Evolutionary conservation across 2,888 invertebrate species (phyloP).

Genomic region (Trichogramma evanescens): DNA sequence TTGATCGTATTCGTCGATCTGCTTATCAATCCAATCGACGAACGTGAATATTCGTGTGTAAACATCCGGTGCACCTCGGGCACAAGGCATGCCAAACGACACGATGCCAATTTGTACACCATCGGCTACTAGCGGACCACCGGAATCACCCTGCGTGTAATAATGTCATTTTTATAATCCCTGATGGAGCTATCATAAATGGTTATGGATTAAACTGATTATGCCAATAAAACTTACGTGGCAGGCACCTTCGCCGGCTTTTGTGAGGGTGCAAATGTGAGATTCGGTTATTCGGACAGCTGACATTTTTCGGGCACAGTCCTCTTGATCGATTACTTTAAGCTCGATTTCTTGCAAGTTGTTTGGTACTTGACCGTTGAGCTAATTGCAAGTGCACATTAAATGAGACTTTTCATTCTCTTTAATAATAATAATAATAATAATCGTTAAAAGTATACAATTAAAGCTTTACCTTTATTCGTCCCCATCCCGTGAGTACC

Average conservation of each 20-base stretch:
- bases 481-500: conserved; percentile 10
- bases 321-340: conserved; percentile 19
- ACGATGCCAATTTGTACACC: no score
- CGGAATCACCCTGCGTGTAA: no score
- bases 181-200: not conserved
- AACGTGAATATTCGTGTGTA: no score
- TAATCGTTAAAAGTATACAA: not conserved
- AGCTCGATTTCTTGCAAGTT: conserved; percentile 20
- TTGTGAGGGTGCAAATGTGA: conserved; percentile 22
- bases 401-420: not conserved
- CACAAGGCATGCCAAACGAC: no score
- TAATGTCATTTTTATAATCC: no score
- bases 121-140: no score
- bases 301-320: not conserved
- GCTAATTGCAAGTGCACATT: not conserved
- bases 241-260: conserved; percentile 56
- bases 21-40: no score
- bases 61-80: no score
- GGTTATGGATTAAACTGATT: not conserved
- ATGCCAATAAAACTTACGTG: conserved; percentile 47
- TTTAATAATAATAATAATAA: not conserved
- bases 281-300: not conserved
- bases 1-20: no score
- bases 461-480: not conserved
- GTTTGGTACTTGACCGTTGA: conserved; percentile 7